Conservation (phyloP, 2,113 vertebrate species). For the Perca fluviatilis region DNA sequence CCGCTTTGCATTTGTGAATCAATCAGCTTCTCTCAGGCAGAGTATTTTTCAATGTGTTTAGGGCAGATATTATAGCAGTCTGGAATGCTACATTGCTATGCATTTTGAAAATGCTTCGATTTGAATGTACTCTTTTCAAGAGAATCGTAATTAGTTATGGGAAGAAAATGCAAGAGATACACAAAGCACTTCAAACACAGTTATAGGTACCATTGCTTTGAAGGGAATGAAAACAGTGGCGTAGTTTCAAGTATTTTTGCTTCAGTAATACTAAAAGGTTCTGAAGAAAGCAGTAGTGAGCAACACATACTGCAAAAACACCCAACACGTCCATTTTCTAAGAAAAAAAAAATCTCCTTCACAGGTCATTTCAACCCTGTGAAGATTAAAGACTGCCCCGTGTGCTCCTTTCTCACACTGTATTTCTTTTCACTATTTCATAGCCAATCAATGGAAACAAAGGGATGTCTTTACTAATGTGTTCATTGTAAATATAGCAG, state of each 20-base stretch:
- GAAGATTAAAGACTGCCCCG: conserved; percentile 40
- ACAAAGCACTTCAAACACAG: background rate
- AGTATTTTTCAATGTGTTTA: conserved; percentile 41
- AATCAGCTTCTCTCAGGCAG: conserved; percentile 55
- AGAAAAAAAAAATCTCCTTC: conserved; percentile 5
- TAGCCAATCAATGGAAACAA: conserved; percentile 39
- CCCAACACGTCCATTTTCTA: background rate
- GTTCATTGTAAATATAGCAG: conserved; percentile 31
- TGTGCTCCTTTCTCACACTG: conserved; percentile 6
- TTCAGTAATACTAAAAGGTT: background rate
- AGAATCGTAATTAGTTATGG: conserved; percentile 5
- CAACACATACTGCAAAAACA: conserved; percentile 18
- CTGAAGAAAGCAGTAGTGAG: conserved; percentile 36
- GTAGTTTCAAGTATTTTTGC: background rate
- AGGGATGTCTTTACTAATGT: conserved; percentile 29
- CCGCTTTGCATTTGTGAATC: conserved; percentile 57
- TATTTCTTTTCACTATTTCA: conserved; percentile 32
- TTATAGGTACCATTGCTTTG: conserved; percentile 1
- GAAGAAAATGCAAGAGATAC: background rate
- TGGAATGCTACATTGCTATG: background rate
- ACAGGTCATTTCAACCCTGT: conserved; percentile 35
- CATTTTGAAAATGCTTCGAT: background rate
- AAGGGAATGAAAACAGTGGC: background rate
- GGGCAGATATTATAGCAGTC: conserved; percentile 34
- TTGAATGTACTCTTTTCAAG: background rate